phyloP scores from a whole-genome alignment of 2,797 vertebrate species.

The Botia almorhae region DNA sequence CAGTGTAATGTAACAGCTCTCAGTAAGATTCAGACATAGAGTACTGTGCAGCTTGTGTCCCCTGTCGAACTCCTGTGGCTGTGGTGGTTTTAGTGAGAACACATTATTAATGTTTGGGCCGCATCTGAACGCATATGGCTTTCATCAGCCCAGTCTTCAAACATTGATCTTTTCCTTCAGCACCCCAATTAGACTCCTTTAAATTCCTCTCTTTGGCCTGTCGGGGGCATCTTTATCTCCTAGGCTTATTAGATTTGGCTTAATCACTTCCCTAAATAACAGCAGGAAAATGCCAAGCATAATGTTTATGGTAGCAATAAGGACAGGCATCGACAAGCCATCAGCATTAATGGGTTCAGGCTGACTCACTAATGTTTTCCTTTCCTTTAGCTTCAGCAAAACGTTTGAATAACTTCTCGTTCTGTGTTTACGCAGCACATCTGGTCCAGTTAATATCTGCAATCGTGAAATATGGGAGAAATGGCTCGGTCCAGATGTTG shows the following conservation, averaged over 20 bases:
- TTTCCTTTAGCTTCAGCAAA: conserved; percentile 46
- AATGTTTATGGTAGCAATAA: conserved; percentile 47
- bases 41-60: not conserved
- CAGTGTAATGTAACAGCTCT: conserved; percentile 2
- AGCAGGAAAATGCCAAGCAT: conserved; percentile 57
- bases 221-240: conserved; percentile 69
- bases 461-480: conserved; percentile 67
- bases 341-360: conserved; percentile 55
- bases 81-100: conserved; percentile 72
- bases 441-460: conserved; percentile 64
- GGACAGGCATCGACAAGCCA: conserved; percentile 58
- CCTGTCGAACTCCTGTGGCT: conserved; percentile 70
- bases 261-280: conserved; percentile 45
- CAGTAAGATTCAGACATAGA: conserved; percentile 5
- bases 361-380: conserved; percentile 49
- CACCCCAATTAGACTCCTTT: conserved; percentile 81
- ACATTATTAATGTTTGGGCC: conserved; percentile 79
- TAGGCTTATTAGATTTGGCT: conserved; percentile 66
- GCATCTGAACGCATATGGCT: conserved; percentile 79
- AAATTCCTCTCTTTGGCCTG: conserved; percentile 74
- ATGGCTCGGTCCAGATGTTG: conserved; percentile 74
- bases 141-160: conserved; percentile 79
- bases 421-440: conserved; percentile 73
- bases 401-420: conserved; percentile 69
- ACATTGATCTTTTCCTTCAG: conserved; percentile 78